Conservation (phyloP, 1,140 invertebrate genomes). For the Drosophila arawakana region DNA sequence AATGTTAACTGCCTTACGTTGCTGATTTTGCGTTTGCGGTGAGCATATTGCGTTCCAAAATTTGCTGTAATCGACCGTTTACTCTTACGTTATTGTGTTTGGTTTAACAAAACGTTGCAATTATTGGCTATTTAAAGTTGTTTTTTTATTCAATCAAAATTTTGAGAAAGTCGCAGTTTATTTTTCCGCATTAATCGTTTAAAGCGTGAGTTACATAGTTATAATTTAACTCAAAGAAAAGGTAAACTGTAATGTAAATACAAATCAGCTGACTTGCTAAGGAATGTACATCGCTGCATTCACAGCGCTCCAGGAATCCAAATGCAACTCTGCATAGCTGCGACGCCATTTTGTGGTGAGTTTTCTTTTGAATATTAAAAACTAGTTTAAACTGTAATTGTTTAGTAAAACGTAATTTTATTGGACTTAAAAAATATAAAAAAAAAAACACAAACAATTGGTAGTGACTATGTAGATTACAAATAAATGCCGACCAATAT, state of each 20-base stretch:
- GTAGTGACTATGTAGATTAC: conserved; percentile 48
- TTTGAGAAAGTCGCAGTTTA: neutral
- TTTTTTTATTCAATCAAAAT: neutral
- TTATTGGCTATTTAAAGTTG: neutral
- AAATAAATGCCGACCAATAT: conserved; percentile 80
- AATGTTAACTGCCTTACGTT: conserved; percentile 6
- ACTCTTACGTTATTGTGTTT: neutral
- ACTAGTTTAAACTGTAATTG: neutral
- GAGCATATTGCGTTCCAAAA: neutral
- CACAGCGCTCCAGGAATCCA: neutral
- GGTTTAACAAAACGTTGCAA: neutral
- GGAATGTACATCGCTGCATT: neutral
- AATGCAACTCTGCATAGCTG: conserved; percentile 25
- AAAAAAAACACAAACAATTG: conserved; percentile 37
- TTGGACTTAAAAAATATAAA: conserved; percentile 41
- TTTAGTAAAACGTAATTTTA: conserved; percentile 39
- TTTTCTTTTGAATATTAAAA: conserved; percentile 15
- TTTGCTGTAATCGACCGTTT: neutral
- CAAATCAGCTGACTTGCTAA: conserved; percentile 28
- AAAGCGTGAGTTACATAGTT: neutral
- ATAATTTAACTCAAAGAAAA: no score
- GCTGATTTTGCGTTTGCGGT: conserved; percentile 3
- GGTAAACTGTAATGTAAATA: conserved; percentile 16
- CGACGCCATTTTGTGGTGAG: conserved; percentile 9
- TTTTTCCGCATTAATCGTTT: neutral